A percentile compares a stretch with the other conserved stretches of the same genome.
phyloP scores from a whole-genome alignment of 2,888 invertebrate species.

The Pegoplata infirma region DNA sequence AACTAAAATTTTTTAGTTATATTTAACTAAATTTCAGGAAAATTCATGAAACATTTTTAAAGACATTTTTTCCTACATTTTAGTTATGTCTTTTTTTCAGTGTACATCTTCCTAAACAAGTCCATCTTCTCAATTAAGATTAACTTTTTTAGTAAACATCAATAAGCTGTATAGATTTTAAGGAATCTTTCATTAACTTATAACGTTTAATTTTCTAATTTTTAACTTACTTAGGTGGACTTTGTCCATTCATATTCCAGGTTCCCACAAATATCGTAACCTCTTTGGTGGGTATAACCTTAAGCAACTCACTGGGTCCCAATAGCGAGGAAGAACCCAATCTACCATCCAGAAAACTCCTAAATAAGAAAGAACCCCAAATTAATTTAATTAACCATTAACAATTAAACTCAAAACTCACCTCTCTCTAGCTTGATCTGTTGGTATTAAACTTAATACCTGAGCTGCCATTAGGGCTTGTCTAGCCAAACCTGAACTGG shows the following conservation, averaged over 20 bases:
- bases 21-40: too few relatives aligned
- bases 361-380: constrained; percentile 66
- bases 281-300: constrained; percentile 91
- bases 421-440: constrained; percentile 89
- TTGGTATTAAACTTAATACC: constrained; percentile 89
- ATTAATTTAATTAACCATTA: not conserved
- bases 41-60: too few relatives aligned
- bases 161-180: too few relatives aligned
- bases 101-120: too few relatives aligned
- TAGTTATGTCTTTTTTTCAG: too few relatives aligned
- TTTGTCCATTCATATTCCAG: constrained; percentile 98
- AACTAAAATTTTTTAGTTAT: too few relatives aligned
- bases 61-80: too few relatives aligned
- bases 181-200: too few relatives aligned
- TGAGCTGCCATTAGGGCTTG: constrained; percentile 88
- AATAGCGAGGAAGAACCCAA: constrained; percentile 89
- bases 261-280: constrained; percentile 93
- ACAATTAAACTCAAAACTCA: constrained; percentile 67
- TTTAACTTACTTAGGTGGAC: constrained; percentile 85
- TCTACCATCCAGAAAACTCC: constrained; percentile 89
- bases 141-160: too few relatives aligned
- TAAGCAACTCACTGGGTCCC: constrained; percentile 90
- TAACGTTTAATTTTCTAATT: not conserved
- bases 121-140: too few relatives aligned
- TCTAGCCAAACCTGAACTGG: constrained; percentile 79